These are phyloP conservation scores for Hololepta plana DNA, from an alignment of 2,888 invertebrate species.

Conservation along the genomic window DNA sequence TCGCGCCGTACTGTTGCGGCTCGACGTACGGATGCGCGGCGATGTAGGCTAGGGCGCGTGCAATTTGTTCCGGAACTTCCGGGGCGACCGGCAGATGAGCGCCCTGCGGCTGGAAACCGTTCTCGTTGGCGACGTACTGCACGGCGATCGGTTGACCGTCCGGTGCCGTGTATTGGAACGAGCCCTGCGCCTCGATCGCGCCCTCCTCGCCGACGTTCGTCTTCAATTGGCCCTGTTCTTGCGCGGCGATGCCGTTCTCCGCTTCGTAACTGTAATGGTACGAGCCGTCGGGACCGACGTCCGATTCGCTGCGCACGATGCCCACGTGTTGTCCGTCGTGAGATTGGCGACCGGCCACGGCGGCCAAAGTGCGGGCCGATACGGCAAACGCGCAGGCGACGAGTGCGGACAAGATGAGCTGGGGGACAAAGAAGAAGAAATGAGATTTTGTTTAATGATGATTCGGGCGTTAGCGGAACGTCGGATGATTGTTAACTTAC, in stretches of 20 bases:
- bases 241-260: slow-evolving; percentile 41
- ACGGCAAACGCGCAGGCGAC: too few species aligned
- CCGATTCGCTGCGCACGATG: too few species aligned
- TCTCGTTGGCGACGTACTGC: slow-evolving; percentile 46
- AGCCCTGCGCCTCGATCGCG: slow-evolving; percentile 31
- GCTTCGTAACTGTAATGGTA: slow-evolving; percentile 44
- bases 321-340: too few species aligned
- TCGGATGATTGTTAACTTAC: too few species aligned
- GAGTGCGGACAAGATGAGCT: too few species aligned
- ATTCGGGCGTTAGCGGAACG: too few species aligned
- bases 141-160: slow-evolving; percentile 42
- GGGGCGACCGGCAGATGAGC: slow-evolving; percentile 27
- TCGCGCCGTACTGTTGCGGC: too few species aligned
- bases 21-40: slow-evolving; percentile 44
- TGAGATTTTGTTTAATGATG: too few species aligned
- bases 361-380: too few species aligned
- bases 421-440: too few species aligned
- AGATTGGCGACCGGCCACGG: too few species aligned
- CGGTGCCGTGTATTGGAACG: slow-evolving; percentile 36
- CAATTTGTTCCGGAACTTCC: slow-evolving; percentile 49
- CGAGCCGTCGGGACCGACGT: too few species aligned
- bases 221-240: slow-evolving; percentile 36
- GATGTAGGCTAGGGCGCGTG: slow-evolving; percentile 46
- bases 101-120: slow-evolving; percentile 46
- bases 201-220: slow-evolving; percentile 30